Conservation (phyloP, 2,888 invertebrate species). For the Xanthia icteritia region DNA sequence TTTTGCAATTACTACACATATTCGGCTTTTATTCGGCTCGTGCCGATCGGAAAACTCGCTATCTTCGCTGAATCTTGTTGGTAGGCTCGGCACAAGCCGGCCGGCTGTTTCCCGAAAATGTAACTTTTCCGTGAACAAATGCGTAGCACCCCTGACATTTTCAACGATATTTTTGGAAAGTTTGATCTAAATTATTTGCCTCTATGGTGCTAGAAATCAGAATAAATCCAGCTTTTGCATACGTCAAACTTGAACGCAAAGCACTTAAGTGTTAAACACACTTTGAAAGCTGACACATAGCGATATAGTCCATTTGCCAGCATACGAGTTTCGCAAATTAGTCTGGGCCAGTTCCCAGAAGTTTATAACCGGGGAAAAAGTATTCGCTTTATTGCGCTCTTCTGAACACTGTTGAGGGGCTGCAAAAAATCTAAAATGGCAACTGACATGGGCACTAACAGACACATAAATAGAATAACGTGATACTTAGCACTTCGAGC, state of each 20-base stretch:
- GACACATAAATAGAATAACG: neutral
- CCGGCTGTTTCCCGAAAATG: neutral
- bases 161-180: neutral
- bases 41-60: neutral
- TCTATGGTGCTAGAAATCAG: neutral
- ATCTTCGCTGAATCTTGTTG: neutral
- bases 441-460: neutral
- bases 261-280: constrained; percentile 28
- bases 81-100: neutral
- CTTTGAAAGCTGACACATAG: constrained; percentile 36
- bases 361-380: constrained; percentile 16
- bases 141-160: neutral
- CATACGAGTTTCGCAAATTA: constrained; percentile 19
- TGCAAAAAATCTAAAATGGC: neutral
- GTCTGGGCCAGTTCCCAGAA: constrained; percentile 19
- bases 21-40: neutral
- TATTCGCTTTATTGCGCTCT: neutral
- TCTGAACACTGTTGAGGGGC: no score
- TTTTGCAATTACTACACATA: neutral
- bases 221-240: no score
- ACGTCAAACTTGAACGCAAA: constrained; percentile 23
- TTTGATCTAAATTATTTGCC: neutral
- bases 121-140: neutral
- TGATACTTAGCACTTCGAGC: neutral
- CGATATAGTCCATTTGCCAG: constrained; percentile 30